These are phyloP conservation scores for Alviniconcha strummeri DNA, from an alignment of 2,888 invertebrate species.

Conservation along the genomic window DNA sequence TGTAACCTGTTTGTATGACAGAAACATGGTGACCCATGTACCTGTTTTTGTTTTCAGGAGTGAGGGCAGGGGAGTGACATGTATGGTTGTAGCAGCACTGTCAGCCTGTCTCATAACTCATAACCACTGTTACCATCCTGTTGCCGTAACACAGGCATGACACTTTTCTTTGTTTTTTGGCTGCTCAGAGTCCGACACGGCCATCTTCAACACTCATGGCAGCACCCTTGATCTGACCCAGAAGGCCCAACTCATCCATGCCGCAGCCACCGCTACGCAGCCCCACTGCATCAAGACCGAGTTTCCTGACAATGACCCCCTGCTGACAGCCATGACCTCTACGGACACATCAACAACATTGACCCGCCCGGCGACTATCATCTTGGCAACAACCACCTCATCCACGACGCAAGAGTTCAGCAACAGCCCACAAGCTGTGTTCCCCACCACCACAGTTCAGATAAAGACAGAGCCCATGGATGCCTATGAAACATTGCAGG, in stretches of 20 bases:
- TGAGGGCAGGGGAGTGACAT: too few species aligned
- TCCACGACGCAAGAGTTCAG: conserved; percentile 29
- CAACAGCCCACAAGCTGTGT: conserved; percentile 22
- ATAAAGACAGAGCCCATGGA: conserved; percentile 81
- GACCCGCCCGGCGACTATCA: conserved; percentile 74
- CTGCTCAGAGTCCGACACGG: conserved; percentile 85
- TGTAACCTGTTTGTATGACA: too few species aligned
- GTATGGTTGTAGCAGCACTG: too few species aligned
- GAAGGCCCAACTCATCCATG: conserved; percentile 61
- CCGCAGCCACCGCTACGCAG: conserved; percentile 64
- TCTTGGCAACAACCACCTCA: conserved; percentile 63
- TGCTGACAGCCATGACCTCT: conserved; percentile 49
- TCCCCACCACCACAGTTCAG: conserved; percentile 78
- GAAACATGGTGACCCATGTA: too few species aligned
- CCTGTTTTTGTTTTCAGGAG: too few species aligned
- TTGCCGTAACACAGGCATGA: too few species aligned
- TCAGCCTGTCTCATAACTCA: too few species aligned
- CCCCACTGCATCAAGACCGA: conserved; percentile 56
- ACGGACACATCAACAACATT: conserved; percentile 48
- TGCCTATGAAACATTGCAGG: conserved; percentile 41
- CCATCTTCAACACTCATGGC: conserved; percentile 86
- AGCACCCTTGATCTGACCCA: conserved; percentile 78
- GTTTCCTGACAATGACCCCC: conserved; percentile 50
- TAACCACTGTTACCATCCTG: too few species aligned
- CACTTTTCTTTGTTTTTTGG: background rate